A percentile compares a stretch with the other conserved stretches of the same genome.
Evolutionary conservation across 2,888 invertebrate genomes (phyloP).

Genomic region (Phoenoteleia sp.): DNA sequence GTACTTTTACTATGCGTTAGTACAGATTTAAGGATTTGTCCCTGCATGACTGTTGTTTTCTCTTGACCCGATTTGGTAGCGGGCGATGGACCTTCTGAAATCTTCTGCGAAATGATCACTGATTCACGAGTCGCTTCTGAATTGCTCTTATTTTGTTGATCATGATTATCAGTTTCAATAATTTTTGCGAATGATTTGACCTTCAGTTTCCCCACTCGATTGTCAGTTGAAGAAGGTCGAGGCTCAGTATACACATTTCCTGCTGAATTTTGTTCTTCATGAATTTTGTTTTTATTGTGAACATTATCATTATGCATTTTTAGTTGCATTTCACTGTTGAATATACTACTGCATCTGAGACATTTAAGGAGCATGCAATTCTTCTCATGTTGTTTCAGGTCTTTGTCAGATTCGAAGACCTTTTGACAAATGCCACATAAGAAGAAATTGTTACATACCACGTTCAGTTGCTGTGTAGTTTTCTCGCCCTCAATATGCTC

Average conservation of each 20-base stretch:
- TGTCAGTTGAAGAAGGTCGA: background rate
- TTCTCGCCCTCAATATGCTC: background rate
- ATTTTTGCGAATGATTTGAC: conserved; percentile 69
- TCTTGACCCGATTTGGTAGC: no score
- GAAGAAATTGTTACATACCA: conserved; percentile 42
- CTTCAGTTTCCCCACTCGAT: conserved; percentile 55
- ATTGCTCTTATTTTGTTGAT: background rate
- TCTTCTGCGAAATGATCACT: background rate
- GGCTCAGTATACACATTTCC: no score
- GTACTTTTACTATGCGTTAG: no score
- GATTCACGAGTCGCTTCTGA: conserved; percentile 23
- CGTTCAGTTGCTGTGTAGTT: background rate
- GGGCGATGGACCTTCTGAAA: no score
- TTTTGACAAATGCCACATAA: conserved; percentile 49
- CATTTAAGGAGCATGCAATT: conserved; percentile 43
- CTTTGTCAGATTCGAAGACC: conserved; percentile 34
- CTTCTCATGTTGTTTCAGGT: conserved; percentile 31
- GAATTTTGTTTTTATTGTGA: conserved; percentile 9
- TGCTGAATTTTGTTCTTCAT: background rate
- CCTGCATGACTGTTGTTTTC: no score
- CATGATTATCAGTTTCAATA: background rate
- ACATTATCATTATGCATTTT: conserved; percentile 46
- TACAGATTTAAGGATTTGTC: no score
- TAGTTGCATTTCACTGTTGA: conserved; percentile 44
- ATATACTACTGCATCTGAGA: conserved; percentile 17